Conservation (phyloP, 2,888 invertebrate species). For the Papilio elwesi region DNA sequence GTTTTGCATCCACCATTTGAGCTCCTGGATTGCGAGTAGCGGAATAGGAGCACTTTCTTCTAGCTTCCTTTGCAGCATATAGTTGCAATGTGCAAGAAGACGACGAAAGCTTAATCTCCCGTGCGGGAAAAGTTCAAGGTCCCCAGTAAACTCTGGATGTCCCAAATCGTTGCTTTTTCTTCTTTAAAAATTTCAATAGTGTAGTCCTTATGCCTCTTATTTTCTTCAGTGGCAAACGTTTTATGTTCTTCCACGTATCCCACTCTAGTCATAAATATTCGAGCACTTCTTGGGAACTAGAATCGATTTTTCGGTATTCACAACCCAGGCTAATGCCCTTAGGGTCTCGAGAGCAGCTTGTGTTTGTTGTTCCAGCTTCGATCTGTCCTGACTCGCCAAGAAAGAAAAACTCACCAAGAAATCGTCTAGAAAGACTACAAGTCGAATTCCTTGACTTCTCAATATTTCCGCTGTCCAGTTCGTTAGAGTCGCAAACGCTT, state of each 20-base stretch:
- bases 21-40: conserved; percentile 3
- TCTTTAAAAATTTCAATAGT: conserved; percentile 4
- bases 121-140: conserved; percentile 22
- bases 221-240: conserved; percentile 18
- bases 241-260: conserved; percentile 24
- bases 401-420: too few species aligned
- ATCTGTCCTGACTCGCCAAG: too few species aligned
- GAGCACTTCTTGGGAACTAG: neutral
- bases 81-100: neutral
- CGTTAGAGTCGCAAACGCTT: neutral
- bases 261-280: neutral
- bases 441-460: too few species aligned
- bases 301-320: conserved; percentile 3
- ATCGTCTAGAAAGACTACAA: too few species aligned
- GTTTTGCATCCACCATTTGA: conserved; percentile 23
- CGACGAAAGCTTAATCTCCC: conserved; percentile 13
- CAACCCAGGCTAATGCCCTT: neutral
- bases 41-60: neutral
- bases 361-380: too few species aligned
- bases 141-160: conserved; percentile 16
- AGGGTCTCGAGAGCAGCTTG: too few species aligned
- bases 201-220: neutral
- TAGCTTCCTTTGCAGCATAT: neutral
- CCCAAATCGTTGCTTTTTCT: conserved; percentile 8
- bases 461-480: neutral